Evolutionary conservation across 53 echinoderm and acorn worm genomes (phyloP).

Genomic region (Temnopleurus reevesii): DNA sequence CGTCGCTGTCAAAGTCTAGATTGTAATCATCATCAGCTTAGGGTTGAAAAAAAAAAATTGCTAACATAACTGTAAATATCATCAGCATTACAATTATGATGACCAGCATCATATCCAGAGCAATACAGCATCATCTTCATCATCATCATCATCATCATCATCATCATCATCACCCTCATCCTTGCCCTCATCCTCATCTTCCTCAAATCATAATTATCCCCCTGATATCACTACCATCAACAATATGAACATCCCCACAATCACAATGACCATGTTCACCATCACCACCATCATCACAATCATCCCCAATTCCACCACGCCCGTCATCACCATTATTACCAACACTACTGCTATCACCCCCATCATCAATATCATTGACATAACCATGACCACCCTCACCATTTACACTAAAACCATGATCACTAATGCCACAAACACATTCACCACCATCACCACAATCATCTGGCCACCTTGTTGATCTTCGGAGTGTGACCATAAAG

Average conservation of each 20-base stretch:
- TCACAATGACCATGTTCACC: neutral
- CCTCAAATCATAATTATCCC: neutral
- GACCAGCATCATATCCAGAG: neutral
- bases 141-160: neutral
- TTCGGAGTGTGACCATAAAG: too few relatives aligned
- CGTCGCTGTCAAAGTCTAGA: neutral
- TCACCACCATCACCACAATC: neutral
- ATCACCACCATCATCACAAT: neutral
- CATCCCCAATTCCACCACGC: neutral
- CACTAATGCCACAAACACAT: neutral
- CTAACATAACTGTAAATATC: neutral
- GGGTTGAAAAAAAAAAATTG: neutral
- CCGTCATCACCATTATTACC: neutral
- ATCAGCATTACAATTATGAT: neutral
- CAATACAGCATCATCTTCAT: neutral
- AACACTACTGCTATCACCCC: neutral
- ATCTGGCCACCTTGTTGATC: too few relatives aligned
- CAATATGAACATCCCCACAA: neutral
- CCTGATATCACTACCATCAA: neutral
- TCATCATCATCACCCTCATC: slow-evolving; percentile 1
- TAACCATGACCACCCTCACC: neutral
- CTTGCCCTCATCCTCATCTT: neutral
- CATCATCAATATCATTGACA: too few relatives aligned
- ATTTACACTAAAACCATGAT: neutral
- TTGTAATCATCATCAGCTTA: neutral